Evolutionary conservation across 2,113 vertebrate genomes (phyloP).

Genomic region (Arizona elegans): DNA sequence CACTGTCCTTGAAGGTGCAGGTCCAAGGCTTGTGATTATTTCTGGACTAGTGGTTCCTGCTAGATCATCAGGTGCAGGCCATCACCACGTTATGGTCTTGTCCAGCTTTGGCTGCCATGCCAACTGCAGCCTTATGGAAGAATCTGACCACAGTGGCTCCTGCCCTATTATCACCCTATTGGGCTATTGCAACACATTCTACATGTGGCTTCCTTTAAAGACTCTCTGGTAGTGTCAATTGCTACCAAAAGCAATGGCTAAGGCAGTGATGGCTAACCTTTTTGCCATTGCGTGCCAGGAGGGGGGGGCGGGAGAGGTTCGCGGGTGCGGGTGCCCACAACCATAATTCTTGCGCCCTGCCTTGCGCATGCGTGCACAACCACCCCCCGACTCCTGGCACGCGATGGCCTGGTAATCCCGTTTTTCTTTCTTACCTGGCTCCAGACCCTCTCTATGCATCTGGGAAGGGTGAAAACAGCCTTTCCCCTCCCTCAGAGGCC

Average conservation of each 20-base stretch:
- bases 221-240: neutral
- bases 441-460: no score
- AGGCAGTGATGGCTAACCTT: no score
- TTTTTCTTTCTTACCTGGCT: no score
- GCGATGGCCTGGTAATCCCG: no score
- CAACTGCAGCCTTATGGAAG: neutral
- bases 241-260: neutral
- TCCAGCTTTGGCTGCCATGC: neutral
- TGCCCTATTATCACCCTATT: neutral
- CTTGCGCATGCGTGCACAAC: no score
- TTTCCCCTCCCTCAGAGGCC: no score
- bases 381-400: no score
- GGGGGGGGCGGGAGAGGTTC: no score
- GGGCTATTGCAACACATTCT: neutral
- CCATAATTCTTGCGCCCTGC: no score
- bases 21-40: neutral
- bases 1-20: neutral
- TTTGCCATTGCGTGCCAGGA: no score
- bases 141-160: neutral
- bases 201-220: neutral
- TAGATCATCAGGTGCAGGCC: neutral
- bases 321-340: no score
- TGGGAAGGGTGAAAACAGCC: no score
- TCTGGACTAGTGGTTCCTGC: neutral
- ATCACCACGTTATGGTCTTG: neutral